Base-by-base conservation (phyloP, 2,888 invertebrate genomes). In the Mesorhabditis belari region DNA sequence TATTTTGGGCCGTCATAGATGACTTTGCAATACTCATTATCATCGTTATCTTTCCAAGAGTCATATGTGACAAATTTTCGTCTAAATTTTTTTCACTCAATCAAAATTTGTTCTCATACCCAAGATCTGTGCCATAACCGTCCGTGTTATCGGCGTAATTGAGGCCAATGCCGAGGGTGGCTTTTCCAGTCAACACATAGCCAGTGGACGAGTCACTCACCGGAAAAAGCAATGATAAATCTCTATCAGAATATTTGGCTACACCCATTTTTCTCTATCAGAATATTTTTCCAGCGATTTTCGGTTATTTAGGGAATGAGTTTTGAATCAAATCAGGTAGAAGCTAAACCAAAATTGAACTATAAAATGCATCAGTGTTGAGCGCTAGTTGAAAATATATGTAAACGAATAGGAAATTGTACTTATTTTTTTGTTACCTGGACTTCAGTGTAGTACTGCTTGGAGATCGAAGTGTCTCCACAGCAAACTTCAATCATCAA, bases 71-170 rank as follows among this genome's bases (percentile, higher is more conserved):
- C 6, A 35, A 35, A 35, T 35, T 17, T 35, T 35, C 35, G 17
- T 35, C 35, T 35, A 12, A 6, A 35, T 17, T 35, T 35, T 35
- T 35, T n/a, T n/a, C n/a, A n/a, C n/a, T n/a, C n/a, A n/a, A n/a
- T n/a, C n/a, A n/a, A 35, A 35, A 35, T 12, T 12, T 35, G 35
- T 35, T 12, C 17, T 35, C 35, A 35, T 17, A 6, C 6, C 35
- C 35, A 35, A 35, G n/a, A 9, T n/a, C 44, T n/a, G n/a, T 51
- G 23, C 63, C 59, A 12, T 49, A 35, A 3, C 69, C 71, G 49
- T 71, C 67, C 49, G 67, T 21, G 54, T 70, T 70, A 29, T 67
- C 67, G 4, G 65, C 66, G 35, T 68, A 69, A 55, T 59, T 60
- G 66, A 67, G 67, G 66, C 71, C 69, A 5, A 67, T 68, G 25